Evolutionary conservation across 2,113 vertebrate genomes (phyloP).

Genomic region (Theristicus caerulescens): DNA sequence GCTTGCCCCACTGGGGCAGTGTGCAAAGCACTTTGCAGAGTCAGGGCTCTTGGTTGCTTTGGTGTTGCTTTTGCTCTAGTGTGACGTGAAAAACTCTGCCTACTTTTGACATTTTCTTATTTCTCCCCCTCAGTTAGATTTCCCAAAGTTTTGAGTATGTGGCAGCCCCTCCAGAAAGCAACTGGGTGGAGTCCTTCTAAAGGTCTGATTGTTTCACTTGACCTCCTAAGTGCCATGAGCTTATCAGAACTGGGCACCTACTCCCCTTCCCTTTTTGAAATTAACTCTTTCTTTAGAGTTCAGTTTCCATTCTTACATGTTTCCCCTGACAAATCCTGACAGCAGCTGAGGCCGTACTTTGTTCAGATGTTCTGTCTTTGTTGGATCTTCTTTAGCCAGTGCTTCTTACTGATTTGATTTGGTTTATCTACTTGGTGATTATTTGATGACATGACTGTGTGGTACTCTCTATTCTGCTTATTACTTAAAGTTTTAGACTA

Average conservation of each 20-base stretch:
- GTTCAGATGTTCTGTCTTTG: neutral
- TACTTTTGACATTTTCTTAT: neutral
- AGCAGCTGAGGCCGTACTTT: neutral
- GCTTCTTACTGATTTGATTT: neutral
- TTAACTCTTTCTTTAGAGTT: neutral
- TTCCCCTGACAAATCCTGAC: neutral
- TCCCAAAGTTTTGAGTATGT: neutral
- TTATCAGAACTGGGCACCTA: neutral
- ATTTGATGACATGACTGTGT: neutral
- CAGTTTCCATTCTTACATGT: neutral
- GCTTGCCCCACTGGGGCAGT: accelerated
- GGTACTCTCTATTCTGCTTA: neutral
- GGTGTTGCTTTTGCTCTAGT: neutral
- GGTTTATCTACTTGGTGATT: neutral
- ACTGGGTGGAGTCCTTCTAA: neutral
- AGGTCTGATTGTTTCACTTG: neutral
- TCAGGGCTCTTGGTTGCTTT: neutral
- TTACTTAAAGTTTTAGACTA: neutral
- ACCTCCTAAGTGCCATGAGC: neutral
- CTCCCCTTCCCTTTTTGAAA: neutral
- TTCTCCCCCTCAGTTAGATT: neutral
- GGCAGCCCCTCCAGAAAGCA: neutral
- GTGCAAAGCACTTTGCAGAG: neutral
- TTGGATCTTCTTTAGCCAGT: neutral
- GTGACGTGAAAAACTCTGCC: neutral